Evolutionary conservation across 2,888 invertebrate genomes (phyloP).

Genomic region (Carabus problematicus): DNA sequence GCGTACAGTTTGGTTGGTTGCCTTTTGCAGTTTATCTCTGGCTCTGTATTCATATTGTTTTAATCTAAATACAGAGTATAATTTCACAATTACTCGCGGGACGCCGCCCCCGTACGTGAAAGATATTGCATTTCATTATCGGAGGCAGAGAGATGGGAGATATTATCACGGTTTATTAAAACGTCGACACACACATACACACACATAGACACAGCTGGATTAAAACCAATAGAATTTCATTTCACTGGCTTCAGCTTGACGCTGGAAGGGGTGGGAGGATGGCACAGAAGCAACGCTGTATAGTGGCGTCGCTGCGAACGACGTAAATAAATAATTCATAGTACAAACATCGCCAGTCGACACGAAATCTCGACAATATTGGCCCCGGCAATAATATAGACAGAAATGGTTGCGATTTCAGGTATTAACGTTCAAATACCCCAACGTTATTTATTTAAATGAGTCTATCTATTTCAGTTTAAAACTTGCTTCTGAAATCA

Average conservation of each 20-base stretch:
- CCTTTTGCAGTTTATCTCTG: too few relatives aligned
- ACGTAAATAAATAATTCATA: constrained; percentile 19
- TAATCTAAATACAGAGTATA: constrained; percentile 9
- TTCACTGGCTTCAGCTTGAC: constrained; percentile 10
- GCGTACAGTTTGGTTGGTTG: too few relatives aligned
- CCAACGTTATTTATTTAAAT: too few relatives aligned
- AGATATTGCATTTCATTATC: constrained; percentile 17
- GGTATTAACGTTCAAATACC: too few relatives aligned
- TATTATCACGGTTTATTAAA: constrained; percentile 19
- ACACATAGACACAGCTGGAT: constrained; percentile 32
- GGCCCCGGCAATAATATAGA: too few relatives aligned
- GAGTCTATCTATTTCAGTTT: too few relatives aligned
- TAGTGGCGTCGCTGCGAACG: neutral
- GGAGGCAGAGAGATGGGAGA: neutral
- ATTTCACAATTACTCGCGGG: constrained; percentile 3
- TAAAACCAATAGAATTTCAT: constrained; percentile 40
- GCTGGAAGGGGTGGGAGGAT: neutral
- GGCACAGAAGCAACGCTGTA: neutral
- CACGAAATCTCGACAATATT: too few relatives aligned
- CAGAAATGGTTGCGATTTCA: too few relatives aligned
- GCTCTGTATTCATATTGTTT: neutral
- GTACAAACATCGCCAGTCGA: too few relatives aligned
- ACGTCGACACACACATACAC: constrained; percentile 1
- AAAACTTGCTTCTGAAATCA: too few relatives aligned
- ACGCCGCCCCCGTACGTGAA: neutral